Conservation (phyloP, 1,140 invertebrate genomes). For the Drosophila kurseongensis region DNA sequence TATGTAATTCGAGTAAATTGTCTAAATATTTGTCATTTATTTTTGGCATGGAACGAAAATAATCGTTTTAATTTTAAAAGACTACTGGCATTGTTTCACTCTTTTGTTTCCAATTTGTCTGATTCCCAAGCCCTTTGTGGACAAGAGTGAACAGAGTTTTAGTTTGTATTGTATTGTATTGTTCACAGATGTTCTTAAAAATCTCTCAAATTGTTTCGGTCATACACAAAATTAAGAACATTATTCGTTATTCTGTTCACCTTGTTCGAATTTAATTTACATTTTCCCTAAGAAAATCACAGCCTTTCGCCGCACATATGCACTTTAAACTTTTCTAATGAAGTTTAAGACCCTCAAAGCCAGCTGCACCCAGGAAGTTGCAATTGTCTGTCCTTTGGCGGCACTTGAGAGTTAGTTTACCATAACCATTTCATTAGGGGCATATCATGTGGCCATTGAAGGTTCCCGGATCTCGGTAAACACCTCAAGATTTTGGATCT, state of each 20-base stretch:
- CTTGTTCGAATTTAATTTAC: background rate
- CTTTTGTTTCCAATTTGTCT: too few relatives aligned
- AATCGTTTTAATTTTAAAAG: too few relatives aligned
- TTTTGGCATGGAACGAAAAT: too few relatives aligned
- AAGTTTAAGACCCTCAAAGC: conserved; percentile 11
- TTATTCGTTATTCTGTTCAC: too few relatives aligned
- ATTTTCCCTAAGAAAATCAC: background rate
- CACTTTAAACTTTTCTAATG: conserved; percentile 25
- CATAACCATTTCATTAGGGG: conserved; percentile 50
- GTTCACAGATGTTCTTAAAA: too few relatives aligned
- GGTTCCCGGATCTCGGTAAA: conserved; percentile 40
- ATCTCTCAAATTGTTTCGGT: too few relatives aligned
- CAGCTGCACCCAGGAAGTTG: conserved; percentile 11
- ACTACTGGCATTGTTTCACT: too few relatives aligned
- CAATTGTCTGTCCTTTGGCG: conserved; percentile 22
- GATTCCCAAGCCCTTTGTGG: too few relatives aligned
- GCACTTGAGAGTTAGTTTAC: conserved; percentile 33
- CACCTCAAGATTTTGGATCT: conserved; percentile 45
- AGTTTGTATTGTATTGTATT: too few relatives aligned
- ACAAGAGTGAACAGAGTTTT: too few relatives aligned
- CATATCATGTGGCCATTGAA: conserved; percentile 46
- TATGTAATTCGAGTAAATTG: background rate
- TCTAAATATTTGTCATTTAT: background rate
- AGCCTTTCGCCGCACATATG: background rate
- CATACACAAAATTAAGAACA: too few relatives aligned